Evolutionary conservation across 2,797 vertebrate species (phyloP), one percentile per base, ranked within the genome.

Genomic region (Lates japonicus): DNA sequence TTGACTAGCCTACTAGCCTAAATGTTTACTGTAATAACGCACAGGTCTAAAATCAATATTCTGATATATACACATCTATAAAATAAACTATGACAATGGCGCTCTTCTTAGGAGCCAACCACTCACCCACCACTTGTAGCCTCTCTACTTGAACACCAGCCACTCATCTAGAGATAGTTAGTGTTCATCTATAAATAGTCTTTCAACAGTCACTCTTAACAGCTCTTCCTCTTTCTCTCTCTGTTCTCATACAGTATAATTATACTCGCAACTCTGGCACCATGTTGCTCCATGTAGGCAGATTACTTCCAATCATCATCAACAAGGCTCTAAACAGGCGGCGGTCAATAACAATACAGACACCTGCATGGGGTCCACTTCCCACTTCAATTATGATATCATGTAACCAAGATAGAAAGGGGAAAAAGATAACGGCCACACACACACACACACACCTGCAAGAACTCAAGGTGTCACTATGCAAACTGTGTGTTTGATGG

Each of bases 281-380:
- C 80, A 54, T 58, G 83, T 71, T 71, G 81, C 80, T 80, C 70
- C 66, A 77, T 2, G 76, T 78, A 67, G 84, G 82, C 77, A 86
- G 75, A 90, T 92, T 89, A 87, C 41, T 70, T 82, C 73, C 75
- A 88, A 84, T 91, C 80, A 89, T 87, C 77, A 89, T 82, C 81
- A 93, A 85, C 87, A 65, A 76, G 61, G 54, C 70, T 82, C 77
- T 74, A 46, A 74, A 76, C 78, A 66, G 44, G 49, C 78, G 51
- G 70, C 1, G 78, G 79, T 87, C 79, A 87, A 29, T 29, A 29
- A 90, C 87, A 86, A 81, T 69, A 14, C 70, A 79, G 20, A 73
- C 90, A 86, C 85, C 83, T 87, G 85, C 67, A 33, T 25, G 46
- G 41, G 51, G 14, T 74, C 73, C 35, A 31, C 44, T 76, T 76